Evolutionary conservation across 2,797 vertebrate genomes (phyloP).

Genomic region (Bryconaethiops microstoma): DNA sequence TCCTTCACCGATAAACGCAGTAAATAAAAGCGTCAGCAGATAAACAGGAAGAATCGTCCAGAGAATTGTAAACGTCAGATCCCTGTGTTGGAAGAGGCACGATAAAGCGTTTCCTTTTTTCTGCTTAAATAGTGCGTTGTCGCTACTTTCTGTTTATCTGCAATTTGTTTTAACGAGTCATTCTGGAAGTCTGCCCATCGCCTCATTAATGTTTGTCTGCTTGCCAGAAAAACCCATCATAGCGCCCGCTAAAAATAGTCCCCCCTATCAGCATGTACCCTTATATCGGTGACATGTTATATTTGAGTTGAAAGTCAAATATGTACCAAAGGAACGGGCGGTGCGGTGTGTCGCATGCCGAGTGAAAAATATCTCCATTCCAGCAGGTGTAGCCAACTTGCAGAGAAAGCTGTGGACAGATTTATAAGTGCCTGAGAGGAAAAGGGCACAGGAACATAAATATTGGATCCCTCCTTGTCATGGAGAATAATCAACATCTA

Average conservation of each 20-base stretch:
- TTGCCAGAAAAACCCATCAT: conserved; percentile 24
- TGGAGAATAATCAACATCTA: not conserved
- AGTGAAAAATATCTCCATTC: conserved; percentile 45
- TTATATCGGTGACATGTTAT: conserved; percentile 29
- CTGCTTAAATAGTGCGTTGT: not conserved
- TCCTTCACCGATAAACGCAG: conserved; percentile 10
- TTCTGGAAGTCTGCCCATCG: not conserved
- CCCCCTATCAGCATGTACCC: conserved; percentile 29
- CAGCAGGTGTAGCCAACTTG: conserved; percentile 2
- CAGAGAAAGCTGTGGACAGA: conserved; percentile 28
- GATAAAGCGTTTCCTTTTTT: not conserved
- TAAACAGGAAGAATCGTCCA: conserved; percentile 38
- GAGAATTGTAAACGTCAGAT: conserved; percentile 40
- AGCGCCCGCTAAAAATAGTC: conserved; percentile 20
- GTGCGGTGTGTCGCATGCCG: conserved; percentile 12
- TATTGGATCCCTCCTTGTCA: conserved; percentile 26
- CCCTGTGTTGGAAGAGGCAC: not conserved
- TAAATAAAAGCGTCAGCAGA: conserved; percentile 47
- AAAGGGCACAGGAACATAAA: conserved; percentile 31
- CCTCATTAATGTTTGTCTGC: not conserved
- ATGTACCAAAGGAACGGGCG: conserved; percentile 36
- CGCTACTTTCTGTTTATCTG: not conserved
- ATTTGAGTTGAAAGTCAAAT: conserved; percentile 51
- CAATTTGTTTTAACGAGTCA: not conserved
- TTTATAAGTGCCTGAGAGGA: conserved; percentile 33